Conservation (phyloP, 2,888 invertebrate species). For the Tenthredo amoena region DNA sequence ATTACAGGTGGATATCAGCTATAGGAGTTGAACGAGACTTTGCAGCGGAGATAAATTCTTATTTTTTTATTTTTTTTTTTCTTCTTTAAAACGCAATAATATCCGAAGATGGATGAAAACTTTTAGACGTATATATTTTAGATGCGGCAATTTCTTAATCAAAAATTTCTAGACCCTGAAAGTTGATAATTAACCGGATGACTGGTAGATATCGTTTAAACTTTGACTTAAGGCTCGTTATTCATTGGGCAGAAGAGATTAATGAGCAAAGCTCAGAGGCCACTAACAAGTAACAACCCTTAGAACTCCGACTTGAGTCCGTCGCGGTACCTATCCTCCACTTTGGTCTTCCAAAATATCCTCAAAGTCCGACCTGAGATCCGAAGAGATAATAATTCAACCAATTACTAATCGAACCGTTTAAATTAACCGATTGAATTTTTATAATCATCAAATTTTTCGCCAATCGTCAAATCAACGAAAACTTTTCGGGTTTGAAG, state of each 20-base stretch:
- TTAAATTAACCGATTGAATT: too few relatives aligned
- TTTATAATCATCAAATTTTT: too few relatives aligned
- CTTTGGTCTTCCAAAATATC: neutral
- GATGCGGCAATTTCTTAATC: neutral
- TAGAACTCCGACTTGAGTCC: conserved; percentile 9
- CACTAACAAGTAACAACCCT: conserved; percentile 33
- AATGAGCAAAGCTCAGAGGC: conserved; percentile 27
- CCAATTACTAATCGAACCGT: neutral
- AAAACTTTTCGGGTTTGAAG: too few relatives aligned
- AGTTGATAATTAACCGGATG: conserved; percentile 43
- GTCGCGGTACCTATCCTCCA: neutral
- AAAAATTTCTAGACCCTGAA: neutral
- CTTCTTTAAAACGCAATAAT: neutral
- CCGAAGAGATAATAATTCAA: neutral
- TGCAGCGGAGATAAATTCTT: neutral
- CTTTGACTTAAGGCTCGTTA: conserved; percentile 38
- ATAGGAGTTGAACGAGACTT: neutral
- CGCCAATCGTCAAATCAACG: neutral
- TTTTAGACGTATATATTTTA: neutral
- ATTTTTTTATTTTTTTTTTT: neutral
- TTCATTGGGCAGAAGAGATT: conserved; percentile 46
- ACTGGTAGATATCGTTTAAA: conserved; percentile 45
- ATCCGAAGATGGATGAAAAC: neutral
- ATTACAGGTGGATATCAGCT: neutral
- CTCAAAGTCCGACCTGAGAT: neutral